Percentiles rank a stretch among this genome's conserved stretches.
Conservation (phyloP, 53 echinoderm and acorn worm genomes). For the Luidia sarsii region DNA sequence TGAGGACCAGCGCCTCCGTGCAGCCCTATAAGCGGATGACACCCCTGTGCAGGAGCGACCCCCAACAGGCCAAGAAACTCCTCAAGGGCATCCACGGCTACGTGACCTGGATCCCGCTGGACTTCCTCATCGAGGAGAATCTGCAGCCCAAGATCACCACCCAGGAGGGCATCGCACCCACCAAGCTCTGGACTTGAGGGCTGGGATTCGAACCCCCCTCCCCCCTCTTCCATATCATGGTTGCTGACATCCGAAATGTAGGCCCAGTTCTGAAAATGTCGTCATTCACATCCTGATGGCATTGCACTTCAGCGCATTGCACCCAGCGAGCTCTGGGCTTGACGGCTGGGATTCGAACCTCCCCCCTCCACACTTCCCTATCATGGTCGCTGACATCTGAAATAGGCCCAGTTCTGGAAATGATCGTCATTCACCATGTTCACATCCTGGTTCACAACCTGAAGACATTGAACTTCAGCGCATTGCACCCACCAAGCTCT, state of each 20-base stretch:
- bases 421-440: no score
- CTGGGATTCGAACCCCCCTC: background rate
- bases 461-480: no score
- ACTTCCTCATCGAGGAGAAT: constrained; percentile 76
- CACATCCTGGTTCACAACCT: no score
- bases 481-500: background rate
- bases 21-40: constrained; percentile 58
- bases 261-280: no score
- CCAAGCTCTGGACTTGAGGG: constrained; percentile 78
- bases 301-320: background rate
- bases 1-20: constrained; percentile 57
- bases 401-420: no score
- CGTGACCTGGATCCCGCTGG: constrained; percentile 71
- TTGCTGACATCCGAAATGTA: no score
- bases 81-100: constrained; percentile 74
- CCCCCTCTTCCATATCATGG: no score
- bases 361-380: background rate
- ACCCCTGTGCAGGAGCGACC: constrained; percentile 57
- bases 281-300: no score
- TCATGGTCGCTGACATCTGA: no score
- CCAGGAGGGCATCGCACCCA: constrained; percentile 94
- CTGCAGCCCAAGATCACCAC: constrained; percentile 75
- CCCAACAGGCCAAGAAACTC: constrained; percentile 36
- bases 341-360: background rate
- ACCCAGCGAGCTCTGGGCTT: background rate